A percentile compares a stretch with the other conserved stretches of the same genome.
Conservation (phyloP, 2,797 vertebrate species). For the Chelidonichthys spinosus region DNA sequence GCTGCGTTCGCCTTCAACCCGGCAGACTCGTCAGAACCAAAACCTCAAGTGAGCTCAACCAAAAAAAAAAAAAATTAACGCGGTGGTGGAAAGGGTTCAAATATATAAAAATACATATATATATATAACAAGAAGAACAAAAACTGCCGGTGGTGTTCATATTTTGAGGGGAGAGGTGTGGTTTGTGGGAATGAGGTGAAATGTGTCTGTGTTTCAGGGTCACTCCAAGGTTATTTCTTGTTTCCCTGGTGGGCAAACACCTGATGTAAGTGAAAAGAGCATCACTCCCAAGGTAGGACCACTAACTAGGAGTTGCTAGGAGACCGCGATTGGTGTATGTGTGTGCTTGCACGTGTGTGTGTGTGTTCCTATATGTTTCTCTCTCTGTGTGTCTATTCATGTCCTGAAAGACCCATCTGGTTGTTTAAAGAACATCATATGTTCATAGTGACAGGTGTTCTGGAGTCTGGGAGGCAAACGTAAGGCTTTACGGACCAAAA, state of each 20-base stretch:
- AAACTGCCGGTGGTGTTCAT: constrained; percentile 11
- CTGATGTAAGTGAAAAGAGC: constrained; percentile 76
- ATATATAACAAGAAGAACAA: constrained; percentile 1
- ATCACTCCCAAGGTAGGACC: constrained; percentile 70
- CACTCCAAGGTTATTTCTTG: constrained; percentile 70
- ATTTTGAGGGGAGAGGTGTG: constrained; percentile 13
- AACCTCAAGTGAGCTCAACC: constrained; percentile 4
- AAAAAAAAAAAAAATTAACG: background rate
- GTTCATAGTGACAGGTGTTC: constrained; percentile 68
- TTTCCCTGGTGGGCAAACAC: constrained; percentile 71
- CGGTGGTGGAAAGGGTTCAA: background rate
- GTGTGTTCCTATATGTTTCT: constrained; percentile 8
- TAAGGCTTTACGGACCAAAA: constrained; percentile 33
- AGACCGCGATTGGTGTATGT: constrained; percentile 61
- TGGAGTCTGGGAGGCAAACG: constrained; percentile 40
- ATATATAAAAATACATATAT: background rate
- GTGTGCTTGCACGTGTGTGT: constrained; percentile 12
- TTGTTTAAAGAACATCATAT: constrained; percentile 64
- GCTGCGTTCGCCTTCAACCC: background rate
- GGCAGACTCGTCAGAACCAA: background rate
- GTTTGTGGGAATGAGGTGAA: constrained; percentile 55
- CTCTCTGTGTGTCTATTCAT: constrained; percentile 28
- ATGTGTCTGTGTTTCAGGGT: constrained; percentile 56
- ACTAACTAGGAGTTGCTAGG: constrained; percentile 81
- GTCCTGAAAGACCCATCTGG: constrained; percentile 69